Evolutionary conservation across 1,140 invertebrate genomes (phyloP), one percentile per base, ranked within the genome.

Genomic region (Cotesia vestalis): DNA sequence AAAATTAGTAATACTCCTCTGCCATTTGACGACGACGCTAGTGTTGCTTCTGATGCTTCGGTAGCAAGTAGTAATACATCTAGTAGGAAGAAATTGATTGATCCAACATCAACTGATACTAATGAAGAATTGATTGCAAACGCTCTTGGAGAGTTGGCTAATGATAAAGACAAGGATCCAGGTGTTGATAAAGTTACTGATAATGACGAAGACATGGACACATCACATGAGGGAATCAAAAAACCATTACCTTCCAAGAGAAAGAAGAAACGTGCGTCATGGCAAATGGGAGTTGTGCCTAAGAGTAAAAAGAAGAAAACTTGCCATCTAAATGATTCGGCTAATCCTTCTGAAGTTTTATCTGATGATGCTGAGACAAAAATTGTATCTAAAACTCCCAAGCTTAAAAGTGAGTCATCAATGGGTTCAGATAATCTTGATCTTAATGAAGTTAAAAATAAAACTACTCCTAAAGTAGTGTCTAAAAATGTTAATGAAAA

Each of bases 401-500:
- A 27, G 27, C 3, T 27, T 27, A 60, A 34, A 60, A 60, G 8
- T 60, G 20, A 60, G 2, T 12, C 59, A 6, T 4, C 17, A 11
- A 60, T 5, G 8, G 27, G 6, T 4, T 27, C 59, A 4, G 27
- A 60, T 6, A 12, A 20, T 4, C 5, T 4, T 34, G 27, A 60
- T 27, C 9, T 11, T 35, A n/a, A 75, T 17, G 27, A 81, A 78
- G 35, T 86, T 86, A 55, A 86, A 84, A 61, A 86, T 85, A 51
- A 81, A 78, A 17, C 75, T 55, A 3, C 81, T 71, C 27, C 86
- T 84, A 84, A 75, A 80, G 57, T 77, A 83, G 78, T 85, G 83
- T 35, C 80, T 85, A 27, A 66, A 86, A 4, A 83, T 80, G 46
- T 82, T 79, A 9, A 84, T 78, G 40, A 84, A 14, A 51, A 83